Evolutionary conservation across 1,140 invertebrate genomes (phyloP).

Genomic region (Drosophila setifemur): DNA sequence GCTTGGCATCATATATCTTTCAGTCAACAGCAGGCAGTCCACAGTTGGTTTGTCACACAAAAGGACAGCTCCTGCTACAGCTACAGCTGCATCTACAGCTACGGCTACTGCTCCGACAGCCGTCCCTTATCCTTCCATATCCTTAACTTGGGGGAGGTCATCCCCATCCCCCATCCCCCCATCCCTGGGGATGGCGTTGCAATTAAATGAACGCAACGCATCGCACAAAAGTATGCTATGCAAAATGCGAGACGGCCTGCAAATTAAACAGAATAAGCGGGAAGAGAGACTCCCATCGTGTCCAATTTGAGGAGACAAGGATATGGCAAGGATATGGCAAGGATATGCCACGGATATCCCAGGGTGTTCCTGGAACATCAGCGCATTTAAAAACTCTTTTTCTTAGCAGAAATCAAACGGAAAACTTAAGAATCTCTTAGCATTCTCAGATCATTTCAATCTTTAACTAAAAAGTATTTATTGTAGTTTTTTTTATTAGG

Average conservation of each 20-base stretch:
- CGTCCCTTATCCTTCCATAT: background rate
- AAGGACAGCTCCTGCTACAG: slow-evolving; percentile 20
- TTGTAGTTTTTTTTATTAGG: too few species aligned
- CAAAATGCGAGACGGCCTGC: slow-evolving; percentile 47
- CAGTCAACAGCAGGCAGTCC: slow-evolving; percentile 47
- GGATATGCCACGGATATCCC: background rate
- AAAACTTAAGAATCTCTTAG: too few species aligned
- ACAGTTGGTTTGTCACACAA: slow-evolving; percentile 46
- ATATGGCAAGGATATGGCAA: background rate
- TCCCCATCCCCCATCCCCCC: background rate
- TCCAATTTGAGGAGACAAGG: slow-evolving; percentile 13
- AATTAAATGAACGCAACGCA: slow-evolving; percentile 66
- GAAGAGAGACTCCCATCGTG: background rate
- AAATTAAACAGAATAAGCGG: slow-evolving; percentile 23
- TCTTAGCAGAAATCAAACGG: too few species aligned
- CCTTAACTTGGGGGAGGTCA: background rate
- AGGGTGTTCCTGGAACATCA: background rate
- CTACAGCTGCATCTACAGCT: slow-evolving; percentile 1
- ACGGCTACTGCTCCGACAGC: too few species aligned
- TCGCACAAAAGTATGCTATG: slow-evolving; percentile 49
- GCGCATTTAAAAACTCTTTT: background rate
- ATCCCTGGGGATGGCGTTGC: slow-evolving; percentile 43
- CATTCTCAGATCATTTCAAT: too few species aligned
- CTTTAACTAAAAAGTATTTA: too few species aligned
- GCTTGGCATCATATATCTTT: slow-evolving; percentile 49